These are phyloP conservation scores for Sericinus montela DNA, from an alignment of 2,888 invertebrate genomes.

Conservation along the genomic window DNA sequence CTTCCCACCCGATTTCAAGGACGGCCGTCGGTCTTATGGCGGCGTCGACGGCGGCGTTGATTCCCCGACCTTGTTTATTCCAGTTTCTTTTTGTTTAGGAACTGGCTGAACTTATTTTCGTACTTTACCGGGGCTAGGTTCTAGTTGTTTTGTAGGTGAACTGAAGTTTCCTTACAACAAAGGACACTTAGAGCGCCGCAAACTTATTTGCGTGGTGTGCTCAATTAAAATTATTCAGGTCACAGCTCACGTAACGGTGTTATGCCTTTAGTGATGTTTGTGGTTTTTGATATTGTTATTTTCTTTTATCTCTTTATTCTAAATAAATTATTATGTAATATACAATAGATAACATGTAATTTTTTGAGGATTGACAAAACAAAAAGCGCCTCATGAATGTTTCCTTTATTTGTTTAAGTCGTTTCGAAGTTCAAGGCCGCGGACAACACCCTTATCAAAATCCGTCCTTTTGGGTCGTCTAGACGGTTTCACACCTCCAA, in stretches of 20 bases:
- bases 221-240: slow-evolving; percentile 4
- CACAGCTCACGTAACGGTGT: neutral
- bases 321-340: neutral
- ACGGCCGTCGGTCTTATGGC: slow-evolving; percentile 79
- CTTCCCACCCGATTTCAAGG: slow-evolving; percentile 65
- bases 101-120: slow-evolving; percentile 74
- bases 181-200: slow-evolving; percentile 28
- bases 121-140: slow-evolving; percentile 54
- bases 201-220: slow-evolving; percentile 1
- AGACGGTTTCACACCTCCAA: slow-evolving; percentile 73
- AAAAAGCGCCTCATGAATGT: slow-evolving; percentile 34
- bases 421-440: slow-evolving; percentile 72
- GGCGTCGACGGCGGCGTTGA: slow-evolving; percentile 77
- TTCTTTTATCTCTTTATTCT: neutral
- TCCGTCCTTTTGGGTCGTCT: slow-evolving; percentile 72
- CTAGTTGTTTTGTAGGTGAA: slow-evolving; percentile 50
- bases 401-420: slow-evolving; percentile 70
- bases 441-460: slow-evolving; percentile 72
- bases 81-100: slow-evolving; percentile 79
- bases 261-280: neutral
- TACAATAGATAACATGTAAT: neutral
- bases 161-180: slow-evolving; percentile 32
- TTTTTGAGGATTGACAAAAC: neutral
- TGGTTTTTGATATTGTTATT: neutral
- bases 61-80: slow-evolving; percentile 79